Evolutionary conservation across 2,113 vertebrate genomes (phyloP).

Genomic region (Sinocyclocheilus anophthalmus): DNA sequence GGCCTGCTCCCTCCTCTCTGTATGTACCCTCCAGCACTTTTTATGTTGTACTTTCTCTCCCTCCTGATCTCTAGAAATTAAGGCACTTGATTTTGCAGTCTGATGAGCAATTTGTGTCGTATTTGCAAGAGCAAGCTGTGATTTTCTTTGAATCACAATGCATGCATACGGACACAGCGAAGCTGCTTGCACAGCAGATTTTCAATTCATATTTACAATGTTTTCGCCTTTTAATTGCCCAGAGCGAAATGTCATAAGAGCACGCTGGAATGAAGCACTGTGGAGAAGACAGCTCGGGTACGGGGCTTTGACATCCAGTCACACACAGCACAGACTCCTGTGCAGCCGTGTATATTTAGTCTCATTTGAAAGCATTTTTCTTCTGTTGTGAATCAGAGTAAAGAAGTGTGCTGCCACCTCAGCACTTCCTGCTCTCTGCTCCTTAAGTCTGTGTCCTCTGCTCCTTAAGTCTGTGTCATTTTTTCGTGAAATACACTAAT

Average conservation of each 20-base stretch:
- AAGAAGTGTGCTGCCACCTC: conserved; percentile 62
- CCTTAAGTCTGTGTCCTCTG: too few species aligned
- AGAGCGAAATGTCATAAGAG: conserved; percentile 32
- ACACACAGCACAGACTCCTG: conserved; percentile 20
- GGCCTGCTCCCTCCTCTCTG: conserved; percentile 37
- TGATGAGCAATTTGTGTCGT: conserved; percentile 54
- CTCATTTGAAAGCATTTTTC: conserved; percentile 63
- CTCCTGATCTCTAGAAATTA: conserved; percentile 42
- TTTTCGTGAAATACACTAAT: conserved; percentile 67
- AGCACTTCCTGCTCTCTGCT: conserved; percentile 64
- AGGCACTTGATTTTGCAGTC: conserved; percentile 49
- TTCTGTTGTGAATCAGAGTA: conserved; percentile 61
- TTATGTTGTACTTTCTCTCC: conserved; percentile 43
- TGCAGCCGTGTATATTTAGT: conserved; percentile 56
- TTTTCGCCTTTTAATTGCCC: conserved; percentile 40
- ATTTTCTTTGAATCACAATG: conserved; percentile 36
- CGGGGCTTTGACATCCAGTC: conserved; percentile 22
- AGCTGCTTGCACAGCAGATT: conserved; percentile 33
- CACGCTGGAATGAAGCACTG: conserved; percentile 17
- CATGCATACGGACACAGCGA: conserved; percentile 28
- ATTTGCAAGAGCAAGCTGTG: conserved; percentile 32
- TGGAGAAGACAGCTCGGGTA: conserved; percentile 25
- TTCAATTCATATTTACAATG: conserved; percentile 41
- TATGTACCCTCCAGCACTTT: conserved; percentile 52
- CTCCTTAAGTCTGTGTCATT: conserved; percentile 60